Evolutionary conservation across 2,888 invertebrate genomes (phyloP).

Genomic region (Volucella bombylans): DNA sequence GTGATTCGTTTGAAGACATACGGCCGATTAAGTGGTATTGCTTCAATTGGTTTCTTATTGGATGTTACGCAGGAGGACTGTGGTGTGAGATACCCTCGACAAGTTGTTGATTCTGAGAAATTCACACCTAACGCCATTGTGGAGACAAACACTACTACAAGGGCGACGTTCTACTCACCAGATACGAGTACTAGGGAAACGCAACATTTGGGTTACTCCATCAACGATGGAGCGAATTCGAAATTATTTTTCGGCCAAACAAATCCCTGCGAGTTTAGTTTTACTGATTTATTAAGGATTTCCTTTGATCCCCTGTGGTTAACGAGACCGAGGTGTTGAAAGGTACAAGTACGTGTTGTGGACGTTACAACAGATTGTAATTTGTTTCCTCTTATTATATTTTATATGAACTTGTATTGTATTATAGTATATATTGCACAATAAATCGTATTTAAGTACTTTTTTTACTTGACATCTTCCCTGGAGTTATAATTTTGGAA

Average conservation of each 20-base stretch:
- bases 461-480: too few species aligned
- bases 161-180: slow-evolving; percentile 21
- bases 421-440: too few species aligned
- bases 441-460: too few species aligned
- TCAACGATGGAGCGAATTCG: slow-evolving; percentile 29
- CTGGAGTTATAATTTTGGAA: too few species aligned
- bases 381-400: too few species aligned
- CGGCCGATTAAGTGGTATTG: slow-evolving; percentile 81
- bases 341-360: too few species aligned
- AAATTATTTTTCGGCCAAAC: slow-evolving; percentile 24
- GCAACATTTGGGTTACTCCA: slow-evolving; percentile 50
- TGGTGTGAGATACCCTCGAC: slow-evolving; percentile 78
- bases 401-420: too few species aligned
- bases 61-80: slow-evolving; percentile 85
- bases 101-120: slow-evolving; percentile 50
- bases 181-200: slow-evolving; percentile 6
- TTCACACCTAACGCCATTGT: slow-evolving; percentile 45
- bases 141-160: slow-evolving; percentile 59
- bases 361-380: too few species aligned
- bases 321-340: slow-evolving; percentile 79
- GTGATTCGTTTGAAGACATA: slow-evolving; percentile 82
- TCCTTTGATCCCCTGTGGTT: slow-evolving; percentile 80
- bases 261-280: slow-evolving; percentile 77
- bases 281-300: slow-evolving; percentile 78
- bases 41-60: slow-evolving; percentile 84